Evolutionary conservation across 2,113 vertebrate species (phyloP).

Genomic region (Atherinomorus stipes): DNA sequence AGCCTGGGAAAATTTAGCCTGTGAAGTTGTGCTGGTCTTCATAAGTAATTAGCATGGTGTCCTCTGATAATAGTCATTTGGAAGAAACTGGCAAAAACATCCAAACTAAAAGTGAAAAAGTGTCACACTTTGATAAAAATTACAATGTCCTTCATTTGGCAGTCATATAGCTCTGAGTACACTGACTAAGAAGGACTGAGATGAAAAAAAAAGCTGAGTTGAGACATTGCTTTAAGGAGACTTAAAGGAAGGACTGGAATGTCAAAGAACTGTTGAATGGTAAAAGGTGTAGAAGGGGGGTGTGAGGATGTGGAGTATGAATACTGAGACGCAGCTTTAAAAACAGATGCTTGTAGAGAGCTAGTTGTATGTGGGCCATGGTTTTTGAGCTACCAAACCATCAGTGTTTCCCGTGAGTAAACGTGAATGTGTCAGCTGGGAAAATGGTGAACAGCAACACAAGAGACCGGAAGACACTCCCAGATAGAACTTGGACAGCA

Average conservation of each 20-base stretch:
- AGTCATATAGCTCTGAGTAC: conserved; percentile 15
- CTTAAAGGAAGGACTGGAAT: conserved; percentile 22
- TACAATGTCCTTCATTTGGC: not conserved
- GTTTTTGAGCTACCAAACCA: conserved; percentile 38
- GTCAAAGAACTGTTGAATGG: conserved; percentile 36
- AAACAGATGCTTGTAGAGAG: conserved; percentile 49
- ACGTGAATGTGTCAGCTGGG: conserved; percentile 9
- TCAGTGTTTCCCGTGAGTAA: not conserved
- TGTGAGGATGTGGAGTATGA: conserved; percentile 52
- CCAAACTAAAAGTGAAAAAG: not conserved
- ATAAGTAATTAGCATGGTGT: not conserved
- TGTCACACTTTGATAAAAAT: not conserved
- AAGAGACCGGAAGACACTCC: not conserved
- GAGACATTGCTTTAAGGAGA: conserved; percentile 26
- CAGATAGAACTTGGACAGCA: not conserved
- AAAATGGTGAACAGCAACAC: not conserved
- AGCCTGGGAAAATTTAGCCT: not conserved
- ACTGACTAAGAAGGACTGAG: conserved; percentile 18
- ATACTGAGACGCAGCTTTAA: conserved; percentile 44
- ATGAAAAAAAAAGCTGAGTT: conserved; percentile 24
- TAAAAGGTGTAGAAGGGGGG: conserved; percentile 51
- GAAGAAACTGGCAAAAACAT: not conserved
- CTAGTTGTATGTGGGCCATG: conserved; percentile 30
- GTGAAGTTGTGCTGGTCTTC: not conserved
- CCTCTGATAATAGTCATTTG: not conserved